Evolutionary conservation across 2,797 vertebrate species (phyloP).

Genomic region (Gymnoscopelus braueri): DNA sequence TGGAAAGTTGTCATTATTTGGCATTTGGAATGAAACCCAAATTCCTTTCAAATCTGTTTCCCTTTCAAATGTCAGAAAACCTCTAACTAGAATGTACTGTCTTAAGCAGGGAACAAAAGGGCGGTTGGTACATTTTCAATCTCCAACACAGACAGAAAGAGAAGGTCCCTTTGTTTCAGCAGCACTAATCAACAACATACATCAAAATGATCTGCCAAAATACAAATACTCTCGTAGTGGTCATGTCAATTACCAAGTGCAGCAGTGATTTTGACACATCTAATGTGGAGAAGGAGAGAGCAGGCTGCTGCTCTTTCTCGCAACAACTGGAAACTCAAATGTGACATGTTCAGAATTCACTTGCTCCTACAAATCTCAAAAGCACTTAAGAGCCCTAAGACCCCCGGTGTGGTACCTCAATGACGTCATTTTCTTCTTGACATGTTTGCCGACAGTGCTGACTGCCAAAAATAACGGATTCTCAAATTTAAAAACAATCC

Average conservation of each 20-base stretch:
- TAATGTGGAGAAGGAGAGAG: not conserved
- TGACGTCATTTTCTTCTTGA: no score
- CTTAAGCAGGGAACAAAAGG: constrained; percentile 2
- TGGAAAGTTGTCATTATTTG: not conserved
- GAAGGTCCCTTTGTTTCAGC: constrained; percentile 7
- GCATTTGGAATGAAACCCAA: constrained; percentile 43
- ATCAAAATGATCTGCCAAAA: not conserved
- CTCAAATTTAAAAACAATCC: no score
- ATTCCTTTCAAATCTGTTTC: constrained; percentile 33
- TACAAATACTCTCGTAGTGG: not conserved
- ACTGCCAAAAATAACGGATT: no score
- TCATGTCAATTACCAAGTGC: not conserved
- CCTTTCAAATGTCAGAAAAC: constrained; percentile 29
- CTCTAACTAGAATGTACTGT: constrained; percentile 25
- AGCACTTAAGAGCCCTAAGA: not conserved
- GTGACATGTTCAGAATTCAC: not conserved
- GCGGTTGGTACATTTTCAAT: not conserved
- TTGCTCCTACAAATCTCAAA: not conserved
- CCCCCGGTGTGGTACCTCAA: not conserved
- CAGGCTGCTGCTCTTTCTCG: not conserved
- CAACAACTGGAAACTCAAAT: not conserved
- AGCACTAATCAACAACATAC: not conserved
- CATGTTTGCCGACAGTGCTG: no score
- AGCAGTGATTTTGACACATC: not conserved
- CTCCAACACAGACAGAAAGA: constrained; percentile 4